phyloP scores from a whole-genome alignment of 2,113 vertebrate species.

The Odocoileus virginianus region DNA sequence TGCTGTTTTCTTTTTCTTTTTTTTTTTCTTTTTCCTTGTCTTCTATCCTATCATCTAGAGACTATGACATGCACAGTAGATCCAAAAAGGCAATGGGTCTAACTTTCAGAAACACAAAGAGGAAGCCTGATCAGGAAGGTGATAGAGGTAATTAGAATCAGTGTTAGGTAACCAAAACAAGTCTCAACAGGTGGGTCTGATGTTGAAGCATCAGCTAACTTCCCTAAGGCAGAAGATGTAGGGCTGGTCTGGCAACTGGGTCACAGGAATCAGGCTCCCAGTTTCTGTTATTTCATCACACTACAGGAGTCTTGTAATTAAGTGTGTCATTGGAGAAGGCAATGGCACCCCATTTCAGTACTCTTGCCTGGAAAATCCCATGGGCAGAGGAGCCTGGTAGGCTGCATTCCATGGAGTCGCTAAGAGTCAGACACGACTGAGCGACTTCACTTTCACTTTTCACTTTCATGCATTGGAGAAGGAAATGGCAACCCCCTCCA shows the following conservation, averaged over 20 bases:
- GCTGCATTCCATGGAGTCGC: too few species aligned
- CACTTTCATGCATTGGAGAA: too few species aligned
- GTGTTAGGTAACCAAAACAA: rapidly evolving
- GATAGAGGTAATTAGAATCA: background rate
- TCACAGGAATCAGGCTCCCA: background rate
- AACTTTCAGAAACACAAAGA: background rate
- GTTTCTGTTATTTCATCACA: background rate
- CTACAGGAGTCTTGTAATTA: background rate
- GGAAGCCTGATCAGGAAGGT: rapidly evolving
- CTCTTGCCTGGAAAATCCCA: too few species aligned
- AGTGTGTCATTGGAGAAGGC: too few species aligned
- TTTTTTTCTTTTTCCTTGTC: background rate
- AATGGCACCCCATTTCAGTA: too few species aligned
- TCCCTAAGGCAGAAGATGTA: background rate
- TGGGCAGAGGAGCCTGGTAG: too few species aligned
- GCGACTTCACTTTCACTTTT: too few species aligned
- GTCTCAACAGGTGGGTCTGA: background rate
- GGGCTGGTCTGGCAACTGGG: background rate
- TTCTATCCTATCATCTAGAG: background rate
- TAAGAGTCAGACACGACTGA: too few species aligned
- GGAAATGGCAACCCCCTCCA: too few species aligned
- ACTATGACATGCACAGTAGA: background rate
- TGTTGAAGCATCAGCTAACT: too few species aligned
- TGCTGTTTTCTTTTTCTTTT: background rate
- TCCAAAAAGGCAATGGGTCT: too few species aligned